Percentiles rank a stretch among this genome's conserved stretches.
phyloP scores from a whole-genome alignment of 2,888 invertebrate genomes.

The Leptinotarsa tumamoca region DNA sequence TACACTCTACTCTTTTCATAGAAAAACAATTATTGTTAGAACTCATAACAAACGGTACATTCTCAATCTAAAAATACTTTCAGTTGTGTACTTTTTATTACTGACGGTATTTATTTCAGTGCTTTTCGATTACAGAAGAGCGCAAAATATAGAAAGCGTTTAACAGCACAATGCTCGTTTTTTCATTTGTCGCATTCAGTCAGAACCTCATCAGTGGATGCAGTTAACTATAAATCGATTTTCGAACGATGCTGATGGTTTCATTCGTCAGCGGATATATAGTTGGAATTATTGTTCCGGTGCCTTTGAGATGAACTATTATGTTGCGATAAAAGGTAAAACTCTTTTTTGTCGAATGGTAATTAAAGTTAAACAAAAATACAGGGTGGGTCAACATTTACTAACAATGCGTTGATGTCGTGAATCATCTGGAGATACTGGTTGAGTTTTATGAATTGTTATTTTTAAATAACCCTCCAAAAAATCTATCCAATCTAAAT shows the following conservation, averaged over 20 bases:
- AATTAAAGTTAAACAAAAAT: too few relatives aligned
- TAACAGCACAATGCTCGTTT: constrained; percentile 13
- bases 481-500: too few relatives aligned
- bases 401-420: too few relatives aligned
- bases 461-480: too few relatives aligned
- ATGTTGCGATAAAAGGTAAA: neutral
- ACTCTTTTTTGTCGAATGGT: neutral
- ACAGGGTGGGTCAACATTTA: too few relatives aligned
- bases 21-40: constrained; percentile 10
- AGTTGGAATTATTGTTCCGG: neutral
- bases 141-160: constrained; percentile 13
- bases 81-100: constrained; percentile 14
- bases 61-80: constrained; percentile 2
- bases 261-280: neutral
- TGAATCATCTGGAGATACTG: too few relatives aligned
- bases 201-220: constrained; percentile 7
- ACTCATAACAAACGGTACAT: neutral
- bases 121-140: constrained; percentile 13
- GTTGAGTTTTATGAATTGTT: too few relatives aligned
- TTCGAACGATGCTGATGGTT: neutral
- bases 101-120: neutral
- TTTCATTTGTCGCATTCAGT: neutral
- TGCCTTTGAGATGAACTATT: neutral
- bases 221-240: constrained; percentile 8
- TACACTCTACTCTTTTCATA: neutral